Conservation (phyloP, 2,888 invertebrate genomes). For the Epirrita christyi region DNA sequence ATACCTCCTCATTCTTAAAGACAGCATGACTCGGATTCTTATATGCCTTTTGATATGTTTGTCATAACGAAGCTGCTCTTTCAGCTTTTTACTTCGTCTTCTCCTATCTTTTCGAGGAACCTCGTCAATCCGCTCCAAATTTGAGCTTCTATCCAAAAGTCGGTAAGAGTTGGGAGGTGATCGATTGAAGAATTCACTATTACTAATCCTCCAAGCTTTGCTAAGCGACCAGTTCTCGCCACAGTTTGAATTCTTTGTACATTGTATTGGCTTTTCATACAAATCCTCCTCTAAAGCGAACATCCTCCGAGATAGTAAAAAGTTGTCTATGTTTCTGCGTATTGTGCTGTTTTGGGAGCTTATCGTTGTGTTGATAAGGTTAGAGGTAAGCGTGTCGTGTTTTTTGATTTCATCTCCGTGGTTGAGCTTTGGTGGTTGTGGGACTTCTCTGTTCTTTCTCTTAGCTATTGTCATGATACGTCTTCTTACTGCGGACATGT, state of each 20-base stretch:
- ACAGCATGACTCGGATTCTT: conserved; percentile 87
- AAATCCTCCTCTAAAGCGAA: conserved; percentile 74
- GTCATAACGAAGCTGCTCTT: conserved; percentile 81
- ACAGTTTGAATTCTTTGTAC: conserved; percentile 64
- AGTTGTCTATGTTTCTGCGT: conserved; percentile 72
- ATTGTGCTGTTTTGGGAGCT: conserved; percentile 74
- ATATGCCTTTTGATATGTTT: conserved; percentile 87
- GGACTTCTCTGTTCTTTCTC: conserved; percentile 61
- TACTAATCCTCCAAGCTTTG: conserved; percentile 75
- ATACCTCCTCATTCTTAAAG: conserved; percentile 85
- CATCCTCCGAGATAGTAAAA: conserved; percentile 70
- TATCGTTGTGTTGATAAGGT: conserved; percentile 69
- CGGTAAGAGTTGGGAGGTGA: conserved; percentile 59
- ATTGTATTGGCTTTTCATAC: conserved; percentile 74
- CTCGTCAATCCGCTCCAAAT: conserved; percentile 73
- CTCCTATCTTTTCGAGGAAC: conserved; percentile 64
- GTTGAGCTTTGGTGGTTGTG: conserved; percentile 62
- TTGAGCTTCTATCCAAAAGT: conserved; percentile 54
- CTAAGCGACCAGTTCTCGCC: conserved; percentile 83
- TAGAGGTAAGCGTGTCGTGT: conserved; percentile 67
- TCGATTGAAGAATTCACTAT: conserved; percentile 65
- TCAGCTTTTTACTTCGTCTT: conserved; percentile 65
- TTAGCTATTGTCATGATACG: conserved; percentile 75
- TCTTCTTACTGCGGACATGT: conserved; percentile 77
- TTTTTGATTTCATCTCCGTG: conserved; percentile 43